These are phyloP conservation scores for Timandra comae DNA, from an alignment of 2,888 invertebrate species.

Conservation along the genomic window DNA sequence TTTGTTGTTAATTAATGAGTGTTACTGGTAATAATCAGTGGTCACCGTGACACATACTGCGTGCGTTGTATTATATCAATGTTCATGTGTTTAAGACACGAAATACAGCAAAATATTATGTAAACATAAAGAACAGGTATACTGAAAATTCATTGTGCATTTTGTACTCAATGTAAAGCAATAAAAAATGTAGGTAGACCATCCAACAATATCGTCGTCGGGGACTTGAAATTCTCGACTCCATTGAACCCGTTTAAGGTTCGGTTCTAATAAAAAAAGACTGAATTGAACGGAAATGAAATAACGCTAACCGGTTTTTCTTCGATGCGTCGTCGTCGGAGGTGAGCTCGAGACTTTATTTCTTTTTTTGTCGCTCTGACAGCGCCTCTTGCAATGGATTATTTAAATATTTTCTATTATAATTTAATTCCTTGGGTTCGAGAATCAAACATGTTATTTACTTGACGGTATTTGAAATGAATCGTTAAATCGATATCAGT, in stretches of 20 bases:
- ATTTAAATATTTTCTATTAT: slow-evolving; percentile 11
- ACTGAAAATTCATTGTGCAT: too few relatives aligned
- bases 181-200: slow-evolving; percentile 13
- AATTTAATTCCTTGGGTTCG: too few relatives aligned
- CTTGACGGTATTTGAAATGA: too few relatives aligned
- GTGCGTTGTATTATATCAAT: too few relatives aligned
- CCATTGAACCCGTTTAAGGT: slow-evolving; percentile 61
- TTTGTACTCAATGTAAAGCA: slow-evolving; percentile 1
- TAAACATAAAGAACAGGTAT: too few relatives aligned
- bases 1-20: too few relatives aligned
- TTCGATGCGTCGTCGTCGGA: slow-evolving; percentile 39
- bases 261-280: slow-evolving; percentile 62
- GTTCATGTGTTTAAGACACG: too few relatives aligned
- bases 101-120: too few relatives aligned
- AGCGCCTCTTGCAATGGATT: slow-evolving; percentile 26
- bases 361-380: slow-evolving; percentile 43
- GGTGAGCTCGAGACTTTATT: slow-evolving; percentile 42
- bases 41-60: too few relatives aligned
- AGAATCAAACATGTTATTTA: too few relatives aligned
- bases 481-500: too few relatives aligned
- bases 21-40: too few relatives aligned
- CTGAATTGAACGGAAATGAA: slow-evolving; percentile 74
- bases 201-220: slow-evolving; percentile 14
- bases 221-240: slow-evolving; percentile 30
- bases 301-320: slow-evolving; percentile 69